Conservation (phyloP, 2,113 vertebrate species). For the Hydrochoerus hydrochaeris region DNA sequence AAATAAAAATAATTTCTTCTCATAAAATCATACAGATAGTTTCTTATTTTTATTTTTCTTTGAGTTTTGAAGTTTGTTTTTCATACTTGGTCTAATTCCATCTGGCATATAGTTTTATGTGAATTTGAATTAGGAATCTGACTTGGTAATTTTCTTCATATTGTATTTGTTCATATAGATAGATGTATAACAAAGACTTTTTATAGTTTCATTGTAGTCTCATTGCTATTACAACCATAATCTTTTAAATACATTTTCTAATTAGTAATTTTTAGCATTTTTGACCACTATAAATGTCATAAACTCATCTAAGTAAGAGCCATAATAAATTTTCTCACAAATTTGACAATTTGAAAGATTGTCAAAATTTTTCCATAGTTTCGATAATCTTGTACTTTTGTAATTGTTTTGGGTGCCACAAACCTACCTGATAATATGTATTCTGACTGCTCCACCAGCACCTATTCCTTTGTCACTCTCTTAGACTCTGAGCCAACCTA, state of each 20-base stretch:
- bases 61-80: neutral
- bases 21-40: neutral
- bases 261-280: constrained; percentile 45
- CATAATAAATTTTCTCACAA: neutral
- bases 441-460: neutral
- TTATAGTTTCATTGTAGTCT: neutral
- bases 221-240: neutral
- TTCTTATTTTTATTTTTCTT: neutral
- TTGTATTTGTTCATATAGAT: constrained; percentile 1
- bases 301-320: constrained; percentile 3
- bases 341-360: too few species aligned
- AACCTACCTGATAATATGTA: neutral
- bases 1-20: constrained; percentile 49
- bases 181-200: constrained; percentile 19
- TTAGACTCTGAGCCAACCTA: neutral
- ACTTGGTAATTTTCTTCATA: constrained; percentile 41
- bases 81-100: constrained; percentile 8
- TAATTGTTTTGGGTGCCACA: neutral
- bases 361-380: neutral
- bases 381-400: neutral
- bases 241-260: constrained; percentile 6
- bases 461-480: neutral
- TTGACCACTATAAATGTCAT: neutral
- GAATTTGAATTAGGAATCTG: constrained; percentile 11
- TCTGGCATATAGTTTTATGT: constrained; percentile 44